Evolutionary conservation across 92 coral and sea anemone species (phyloP), one percentile per base, ranked within the genome.

Genomic region (Heteractis magnifica): DNA sequence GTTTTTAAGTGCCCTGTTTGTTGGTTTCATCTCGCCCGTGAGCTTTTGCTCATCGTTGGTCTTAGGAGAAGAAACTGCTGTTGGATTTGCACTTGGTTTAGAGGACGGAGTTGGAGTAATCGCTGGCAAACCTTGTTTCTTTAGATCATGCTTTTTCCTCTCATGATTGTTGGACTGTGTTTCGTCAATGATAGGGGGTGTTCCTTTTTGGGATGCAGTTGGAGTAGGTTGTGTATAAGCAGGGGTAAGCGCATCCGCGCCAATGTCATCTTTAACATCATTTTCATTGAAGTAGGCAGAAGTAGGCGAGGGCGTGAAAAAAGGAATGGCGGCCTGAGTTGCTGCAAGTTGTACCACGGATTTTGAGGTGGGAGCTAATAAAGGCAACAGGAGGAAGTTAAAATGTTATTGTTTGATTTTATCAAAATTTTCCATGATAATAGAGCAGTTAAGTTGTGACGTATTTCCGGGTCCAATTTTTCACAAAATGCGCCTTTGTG

Each of bases 281-380:
- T 79, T 48, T 21, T 81, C 51, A 52, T 50, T 21, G 50, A 68
- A 60, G 13, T 68, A 19, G 19, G 41, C 75, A 12, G 83, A 68
- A 19, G 84, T 81, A 6, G 84, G 84, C 16, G 84, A 64, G 10
- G 84, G 84, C 15, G 84, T 81, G 44, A 65, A 77, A 11, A 70
- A 51, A 51, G 62, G 34, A 34, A 64, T 74, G 20, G 77, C 44
- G 48, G 64, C 77, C 26, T 50, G 79, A 52, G 79, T 76, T 16
- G 77, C 65, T 81, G 84, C 77, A 13, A 79, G 49, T 8, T 13
- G 75, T 23, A 48, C 71, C 65, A 41, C 21, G 75, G 16, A 19
- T 59, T 49, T 76, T 49, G 53, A 56, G n/a, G 52, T 48, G 52
- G 76, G 76, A 34, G 19, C 49, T 72, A 72, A 8, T 8, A 34